Evolutionary conservation across 2,797 vertebrate species (phyloP), one percentile per base, ranked within the genome.

Genomic region (Phylloscopus collybita): DNA sequence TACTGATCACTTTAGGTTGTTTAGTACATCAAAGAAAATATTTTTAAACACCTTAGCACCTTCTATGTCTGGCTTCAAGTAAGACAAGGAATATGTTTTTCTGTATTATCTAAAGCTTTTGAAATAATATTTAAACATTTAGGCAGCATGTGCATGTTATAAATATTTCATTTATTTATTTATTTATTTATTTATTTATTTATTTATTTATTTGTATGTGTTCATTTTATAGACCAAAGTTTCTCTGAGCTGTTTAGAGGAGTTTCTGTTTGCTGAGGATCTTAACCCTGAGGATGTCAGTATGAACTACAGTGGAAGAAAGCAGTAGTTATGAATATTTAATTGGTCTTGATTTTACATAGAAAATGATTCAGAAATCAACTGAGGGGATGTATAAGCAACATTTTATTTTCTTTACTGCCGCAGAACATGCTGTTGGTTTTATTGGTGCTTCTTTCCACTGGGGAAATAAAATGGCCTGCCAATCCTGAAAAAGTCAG

Each of bases 401-500:
- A 67, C 8, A 65, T 42, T 66, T 73, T 69, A 1, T 73, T 94
- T 88, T 75, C 71, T 86, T 86, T 67, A 86, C 38, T 86, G 32
- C 19, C 71, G 73, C 59, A 97, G 97, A 83, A 95, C 81, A 95
- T 88, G 88, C 95, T 57, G 56, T 97, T 94, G 84, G 59, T 51
- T 96, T 97, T 95, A 90, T 85, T 80, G 93, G 72, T 79, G 96
- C 96, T 42, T 98, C 96, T 56, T 97, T 98, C 61, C 30, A 44
- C 65, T 97, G 96, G 96, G 87, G 96, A 88, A 96, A 96, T 7
- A 95, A 64, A 95, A 62, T 62, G 87, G 89, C 51, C 44, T 85
- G 19, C 83, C 91, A 70, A 25, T 94, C 71, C 67, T 97, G 84
- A 97, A 96, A 93, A 85, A 97, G 95, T 97, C 97, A 97, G 97